A percentile compares a stretch with the other conserved stretches of the same genome.
phyloP scores from a whole-genome alignment of 2,113 vertebrate genomes.

The Pteropus alecto region DNA sequence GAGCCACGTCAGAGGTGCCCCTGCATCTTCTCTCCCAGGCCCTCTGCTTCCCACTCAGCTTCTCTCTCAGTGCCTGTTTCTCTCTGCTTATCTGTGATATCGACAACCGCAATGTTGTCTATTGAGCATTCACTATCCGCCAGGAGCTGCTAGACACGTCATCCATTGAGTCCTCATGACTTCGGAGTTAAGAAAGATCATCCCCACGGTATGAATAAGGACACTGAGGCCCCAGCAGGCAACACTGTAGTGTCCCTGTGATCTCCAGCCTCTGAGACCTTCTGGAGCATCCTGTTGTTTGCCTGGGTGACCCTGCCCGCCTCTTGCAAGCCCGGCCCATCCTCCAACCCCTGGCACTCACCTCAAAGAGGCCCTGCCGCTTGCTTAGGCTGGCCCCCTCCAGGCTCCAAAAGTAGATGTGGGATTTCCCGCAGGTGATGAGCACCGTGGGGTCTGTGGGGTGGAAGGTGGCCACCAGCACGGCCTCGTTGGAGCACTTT shows the following conservation, averaged over 20 bases:
- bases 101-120: rapidly evolving
- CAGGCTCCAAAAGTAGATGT: conserved; percentile 93
- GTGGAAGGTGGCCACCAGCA: conserved; percentile 90
- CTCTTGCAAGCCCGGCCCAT: not conserved
- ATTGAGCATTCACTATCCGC: not conserved
- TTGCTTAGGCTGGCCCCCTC: conserved; percentile 89
- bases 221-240: not conserved
- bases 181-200: no score
- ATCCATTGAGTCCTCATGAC: not conserved
- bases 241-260: rapidly evolving
- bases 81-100: not conserved
- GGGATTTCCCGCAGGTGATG: conserved; percentile 93
- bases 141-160: not conserved
- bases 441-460: conserved; percentile 90
- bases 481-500: conserved; percentile 93
- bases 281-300: not conserved
- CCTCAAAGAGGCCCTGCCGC: conserved; percentile 94
- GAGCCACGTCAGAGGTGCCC: not conserved
- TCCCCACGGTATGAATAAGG: rapidly evolving
- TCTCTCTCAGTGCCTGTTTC: rapidly evolving
- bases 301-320: not conserved
- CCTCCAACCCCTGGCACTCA: conserved; percentile 34
- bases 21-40: not conserved
- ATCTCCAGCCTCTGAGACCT: not conserved
- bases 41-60: not conserved